A percentile compares a stretch with the other conserved stretches of the same genome.
phyloP scores from a whole-genome alignment of 2,888 invertebrate species.

The Protula sp. region DNA sequence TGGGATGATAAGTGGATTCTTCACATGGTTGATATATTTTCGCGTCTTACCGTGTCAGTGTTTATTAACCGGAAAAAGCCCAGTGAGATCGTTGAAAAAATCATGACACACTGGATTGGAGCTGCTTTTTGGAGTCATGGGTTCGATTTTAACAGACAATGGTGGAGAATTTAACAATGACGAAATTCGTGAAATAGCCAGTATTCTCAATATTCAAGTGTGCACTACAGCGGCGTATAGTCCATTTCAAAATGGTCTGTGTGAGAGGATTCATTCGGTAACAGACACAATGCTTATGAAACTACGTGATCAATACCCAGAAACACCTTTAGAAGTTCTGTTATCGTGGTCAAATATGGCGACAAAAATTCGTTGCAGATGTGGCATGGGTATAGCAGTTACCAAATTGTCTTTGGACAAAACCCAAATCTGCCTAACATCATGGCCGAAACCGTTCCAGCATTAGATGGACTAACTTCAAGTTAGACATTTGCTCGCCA shows the following conservation, averaged over 20 bases:
- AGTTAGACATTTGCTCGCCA: conserved; percentile 15
- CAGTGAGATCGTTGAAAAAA: conserved; percentile 9
- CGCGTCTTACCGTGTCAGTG: too few species aligned
- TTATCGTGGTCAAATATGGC: conserved; percentile 10
- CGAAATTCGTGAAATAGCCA: too few species aligned
- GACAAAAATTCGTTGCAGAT: conserved; percentile 1
- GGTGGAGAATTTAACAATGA: too few species aligned
- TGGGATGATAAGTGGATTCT: too few species aligned
- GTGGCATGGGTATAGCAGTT: too few species aligned
- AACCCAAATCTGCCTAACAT: conserved; percentile 12
- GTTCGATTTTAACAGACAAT: conserved; percentile 17
- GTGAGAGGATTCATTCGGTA: conserved; percentile 12
- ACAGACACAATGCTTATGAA: too few species aligned
- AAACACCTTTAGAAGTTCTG: background rate
- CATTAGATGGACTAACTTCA: conserved; percentile 4
- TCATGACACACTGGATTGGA: conserved; percentile 23
- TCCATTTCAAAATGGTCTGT: conserved; percentile 13
- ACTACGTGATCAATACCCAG: conserved; percentile 3
- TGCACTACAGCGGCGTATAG: too few species aligned
- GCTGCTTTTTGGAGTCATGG: conserved; percentile 20
- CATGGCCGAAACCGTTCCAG: conserved; percentile 7
- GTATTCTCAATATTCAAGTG: too few species aligned
- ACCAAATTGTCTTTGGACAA: too few species aligned
- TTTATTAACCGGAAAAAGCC: too few species aligned
- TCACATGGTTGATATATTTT: too few species aligned